phyloP scores from a whole-genome alignment of 2,113 vertebrate genomes.

The Mus pahari region DNA sequence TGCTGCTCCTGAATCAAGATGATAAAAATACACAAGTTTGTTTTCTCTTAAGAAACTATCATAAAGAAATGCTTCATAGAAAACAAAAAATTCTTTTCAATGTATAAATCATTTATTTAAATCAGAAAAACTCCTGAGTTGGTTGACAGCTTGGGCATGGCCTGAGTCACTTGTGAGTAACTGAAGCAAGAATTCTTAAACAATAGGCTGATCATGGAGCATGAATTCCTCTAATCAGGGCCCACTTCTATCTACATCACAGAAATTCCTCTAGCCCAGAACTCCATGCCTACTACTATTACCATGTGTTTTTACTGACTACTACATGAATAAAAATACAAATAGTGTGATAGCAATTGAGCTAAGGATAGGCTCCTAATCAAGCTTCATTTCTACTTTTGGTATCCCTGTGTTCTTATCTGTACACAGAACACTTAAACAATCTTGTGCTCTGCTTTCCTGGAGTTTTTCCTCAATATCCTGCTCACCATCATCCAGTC shows the following conservation, averaged over 20 bases:
- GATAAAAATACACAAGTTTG: background rate
- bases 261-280: background rate
- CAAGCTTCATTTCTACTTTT: background rate
- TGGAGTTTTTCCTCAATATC: background rate
- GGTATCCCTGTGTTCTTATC: background rate
- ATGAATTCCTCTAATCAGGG: background rate
- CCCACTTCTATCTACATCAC: background rate
- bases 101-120: background rate
- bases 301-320: background rate
- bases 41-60: background rate
- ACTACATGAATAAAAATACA: background rate
- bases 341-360: background rate
- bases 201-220: background rate
- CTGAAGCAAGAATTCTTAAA: background rate
- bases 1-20: background rate
- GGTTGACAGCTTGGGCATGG: background rate
- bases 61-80: background rate
- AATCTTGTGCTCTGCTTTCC: background rate
- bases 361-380: background rate
- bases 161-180: background rate
- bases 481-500: background rate
- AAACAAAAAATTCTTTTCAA: background rate
- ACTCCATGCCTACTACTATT: background rate
- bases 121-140: background rate
- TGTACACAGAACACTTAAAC: background rate